A percentile compares a stretch with the other conserved stretches of the same genome.
Evolutionary conservation across 2,797 vertebrate species (phyloP).

Genomic region (Syndactyla subalaris): DNA sequence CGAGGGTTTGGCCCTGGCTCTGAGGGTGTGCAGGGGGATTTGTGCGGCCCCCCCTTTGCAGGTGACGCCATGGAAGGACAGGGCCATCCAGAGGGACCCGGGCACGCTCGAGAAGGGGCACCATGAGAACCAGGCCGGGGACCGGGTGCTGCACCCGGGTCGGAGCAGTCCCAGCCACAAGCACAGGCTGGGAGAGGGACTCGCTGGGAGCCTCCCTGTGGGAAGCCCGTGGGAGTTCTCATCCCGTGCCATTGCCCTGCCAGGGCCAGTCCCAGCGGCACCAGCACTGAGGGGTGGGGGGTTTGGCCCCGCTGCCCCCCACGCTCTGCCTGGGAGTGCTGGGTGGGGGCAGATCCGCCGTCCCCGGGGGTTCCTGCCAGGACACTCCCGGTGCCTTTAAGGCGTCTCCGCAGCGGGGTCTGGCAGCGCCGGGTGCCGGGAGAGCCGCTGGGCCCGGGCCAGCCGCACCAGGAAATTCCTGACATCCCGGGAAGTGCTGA

Average conservation of each 20-base stretch:
- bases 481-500: conserved; percentile 19
- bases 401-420: not conserved
- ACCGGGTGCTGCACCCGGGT: not conserved
- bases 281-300: fast-evolving
- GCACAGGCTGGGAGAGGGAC: not conserved
- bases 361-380: fast-evolving
- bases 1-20: fast-evolving
- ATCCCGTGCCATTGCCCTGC: not conserved
- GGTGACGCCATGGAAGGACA: not conserved
- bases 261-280: fast-evolving
- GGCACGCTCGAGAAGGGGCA: not conserved
- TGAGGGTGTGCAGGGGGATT: too few relatives aligned
- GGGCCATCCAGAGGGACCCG: not conserved
- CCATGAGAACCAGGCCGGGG: fast-evolving
- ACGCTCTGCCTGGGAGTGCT: fast-evolving
- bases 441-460: not conserved
- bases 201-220: not conserved
- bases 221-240: not conserved
- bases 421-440: not conserved
- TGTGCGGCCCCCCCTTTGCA: too few relatives aligned
- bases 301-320: not conserved
- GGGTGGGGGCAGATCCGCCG: fast-evolving
- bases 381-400: conserved; percentile 1
- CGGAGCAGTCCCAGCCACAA: fast-evolving
- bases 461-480: not conserved